Evolutionary conservation across 1,140 invertebrate species (phyloP).

Genomic region (Stegodyphus dumicola): DNA sequence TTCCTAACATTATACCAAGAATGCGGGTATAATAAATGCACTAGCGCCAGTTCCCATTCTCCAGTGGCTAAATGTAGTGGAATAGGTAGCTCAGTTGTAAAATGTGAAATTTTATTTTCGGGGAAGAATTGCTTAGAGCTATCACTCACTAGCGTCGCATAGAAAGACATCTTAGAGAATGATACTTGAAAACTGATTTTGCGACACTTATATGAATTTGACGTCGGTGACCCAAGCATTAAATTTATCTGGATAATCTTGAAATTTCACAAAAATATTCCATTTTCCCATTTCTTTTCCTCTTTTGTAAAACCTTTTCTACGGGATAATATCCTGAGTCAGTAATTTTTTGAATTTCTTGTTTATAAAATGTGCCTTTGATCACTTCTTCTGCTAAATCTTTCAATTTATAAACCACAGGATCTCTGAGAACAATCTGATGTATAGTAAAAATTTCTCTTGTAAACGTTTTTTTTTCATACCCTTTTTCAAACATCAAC

Average conservation of each 20-base stretch:
- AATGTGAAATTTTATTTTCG: constrained; percentile 6
- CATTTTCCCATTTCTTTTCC: constrained; percentile 6
- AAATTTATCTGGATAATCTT: background rate
- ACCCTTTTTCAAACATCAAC: constrained; percentile 55
- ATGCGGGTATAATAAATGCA: background rate
- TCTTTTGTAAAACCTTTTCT: background rate
- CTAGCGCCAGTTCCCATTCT: background rate
- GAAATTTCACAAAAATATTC: constrained; percentile 34
- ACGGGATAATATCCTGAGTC: background rate
- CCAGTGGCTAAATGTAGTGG: background rate
- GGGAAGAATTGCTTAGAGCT: background rate
- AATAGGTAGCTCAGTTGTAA: background rate
- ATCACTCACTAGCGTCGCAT: background rate
- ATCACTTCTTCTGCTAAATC: constrained; percentile 33
- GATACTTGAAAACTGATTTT: background rate
- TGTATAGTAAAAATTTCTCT: constrained; percentile 52
- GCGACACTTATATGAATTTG: background rate
- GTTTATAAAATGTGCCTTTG: constrained; percentile 47
- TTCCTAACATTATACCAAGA: background rate
- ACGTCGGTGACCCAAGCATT: background rate
- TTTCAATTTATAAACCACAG: constrained; percentile 31
- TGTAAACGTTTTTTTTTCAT: constrained; percentile 40
- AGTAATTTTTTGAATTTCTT: constrained; percentile 22
- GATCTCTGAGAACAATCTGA: background rate
- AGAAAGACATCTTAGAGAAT: background rate